Evolutionary conservation across 2,797 vertebrate genomes (phyloP), one percentile per base, ranked within the genome.

Genomic region (Triplophysa yarkandensis): DNA sequence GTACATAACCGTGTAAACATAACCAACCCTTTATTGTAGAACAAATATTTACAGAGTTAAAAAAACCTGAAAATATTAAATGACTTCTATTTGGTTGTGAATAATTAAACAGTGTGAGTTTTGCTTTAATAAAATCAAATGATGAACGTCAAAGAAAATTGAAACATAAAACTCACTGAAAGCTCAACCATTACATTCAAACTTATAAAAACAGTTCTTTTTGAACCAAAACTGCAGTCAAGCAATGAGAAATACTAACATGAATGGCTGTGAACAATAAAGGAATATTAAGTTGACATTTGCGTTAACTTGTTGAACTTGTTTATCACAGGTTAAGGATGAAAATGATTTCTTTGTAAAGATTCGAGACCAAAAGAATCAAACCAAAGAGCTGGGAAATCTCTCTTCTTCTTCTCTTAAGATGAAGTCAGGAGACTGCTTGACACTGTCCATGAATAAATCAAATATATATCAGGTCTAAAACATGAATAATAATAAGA

Each of bases 31-130:
- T 91, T 86, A 86, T 91, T 86, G 78, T 87, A 46, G 76, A 80
- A 72, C 72, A 88, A 83, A 83, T 91, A 91, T 91, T 89, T 91
- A 92, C 90, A 91, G 70, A 85, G 84, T 84, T 88, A 63, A 80
- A 87, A 87, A 84, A 80, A 81, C 82, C n/a, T 76, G 79, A 82
- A 81, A 23, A 58, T 52, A n/a, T 70, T 11, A 11, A 57, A 52
- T 25, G n/a, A 52, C 19, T 27, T 43, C 32, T 28, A 34, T 57
- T 71, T 85, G 85, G 82, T 89, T 81, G 14, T 30, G 23, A 74
- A 74, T 58, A 43, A 57, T 66, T 74, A 34, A 71, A 75, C 2
- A 68, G 36, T 34, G 17, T 69, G 67, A 67, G 17, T 39, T 70
- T 44, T 27, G 75, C 77, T 60, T 60, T 48, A 13, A 7, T 32